Conservation (phyloP, 2,888 invertebrate species). For the Iphiclides podalirius region DNA sequence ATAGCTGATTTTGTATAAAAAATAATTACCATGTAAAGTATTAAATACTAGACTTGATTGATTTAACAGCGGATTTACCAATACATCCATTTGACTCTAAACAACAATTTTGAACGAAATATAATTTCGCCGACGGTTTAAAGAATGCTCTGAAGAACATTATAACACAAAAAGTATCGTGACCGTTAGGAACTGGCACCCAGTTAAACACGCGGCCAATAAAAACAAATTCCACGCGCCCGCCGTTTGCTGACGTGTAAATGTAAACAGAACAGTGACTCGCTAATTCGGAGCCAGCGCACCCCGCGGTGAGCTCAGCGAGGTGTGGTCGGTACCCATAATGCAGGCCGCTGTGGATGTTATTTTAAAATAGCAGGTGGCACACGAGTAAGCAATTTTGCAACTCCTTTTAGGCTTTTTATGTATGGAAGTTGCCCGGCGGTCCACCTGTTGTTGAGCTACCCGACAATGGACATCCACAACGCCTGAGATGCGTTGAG, state of each 20-base stretch:
- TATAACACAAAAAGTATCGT: neutral
- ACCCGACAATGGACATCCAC: too few species aligned
- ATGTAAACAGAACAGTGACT: slow-evolving; percentile 78
- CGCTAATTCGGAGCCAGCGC: slow-evolving; percentile 58
- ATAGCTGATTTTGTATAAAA: too few species aligned
- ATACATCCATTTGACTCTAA: too few species aligned
- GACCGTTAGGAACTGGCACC: neutral
- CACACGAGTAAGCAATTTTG: neutral
- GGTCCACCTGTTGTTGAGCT: too few species aligned
- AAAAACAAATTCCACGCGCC: slow-evolving; percentile 15
- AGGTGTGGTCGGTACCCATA: slow-evolving; percentile 46
- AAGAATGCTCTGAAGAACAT: neutral
- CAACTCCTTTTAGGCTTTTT: too few species aligned
- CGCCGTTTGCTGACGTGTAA: slow-evolving; percentile 66
- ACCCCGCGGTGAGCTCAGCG: slow-evolving; percentile 57
- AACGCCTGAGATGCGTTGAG: too few species aligned
- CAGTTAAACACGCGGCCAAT: slow-evolving; percentile 6
- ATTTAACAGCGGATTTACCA: too few species aligned
- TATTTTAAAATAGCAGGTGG: neutral
- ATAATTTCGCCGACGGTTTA: too few species aligned
- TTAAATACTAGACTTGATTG: too few species aligned
- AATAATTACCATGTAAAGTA: too few species aligned
- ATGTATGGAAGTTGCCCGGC: too few species aligned
- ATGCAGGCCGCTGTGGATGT: neutral
- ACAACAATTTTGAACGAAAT: too few species aligned